A percentile compares a stretch with the other conserved stretches of the same genome.
Conservation (phyloP, 2,113 vertebrate genomes). For the Xiphophorus hellerii region DNA sequence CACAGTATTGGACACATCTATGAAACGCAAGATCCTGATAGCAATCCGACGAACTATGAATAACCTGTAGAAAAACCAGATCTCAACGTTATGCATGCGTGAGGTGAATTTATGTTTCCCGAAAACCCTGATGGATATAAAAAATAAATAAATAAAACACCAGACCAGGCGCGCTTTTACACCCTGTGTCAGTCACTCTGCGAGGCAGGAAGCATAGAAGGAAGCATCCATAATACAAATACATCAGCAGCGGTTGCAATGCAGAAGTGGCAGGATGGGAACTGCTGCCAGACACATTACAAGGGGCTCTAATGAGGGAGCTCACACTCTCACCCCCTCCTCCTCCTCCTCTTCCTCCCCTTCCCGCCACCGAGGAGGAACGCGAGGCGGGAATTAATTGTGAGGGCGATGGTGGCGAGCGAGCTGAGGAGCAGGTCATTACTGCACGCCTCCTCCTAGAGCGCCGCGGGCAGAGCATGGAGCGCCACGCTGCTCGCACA, state of each 20-base stretch:
- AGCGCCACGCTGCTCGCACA: slow-evolving; percentile 79
- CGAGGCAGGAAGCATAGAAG: slow-evolving; percentile 54
- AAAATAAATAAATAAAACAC: slow-evolving; percentile 26
- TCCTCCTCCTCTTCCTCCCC: not conserved
- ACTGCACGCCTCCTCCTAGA: slow-evolving; percentile 80
- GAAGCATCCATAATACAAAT: slow-evolving; percentile 74
- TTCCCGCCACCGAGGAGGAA: slow-evolving; percentile 60
- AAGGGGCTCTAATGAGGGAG: slow-evolving; percentile 79
- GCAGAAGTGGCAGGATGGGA: slow-evolving; percentile 77
- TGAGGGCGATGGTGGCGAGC: slow-evolving; percentile 80
- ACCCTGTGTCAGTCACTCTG: slow-evolving; percentile 64
- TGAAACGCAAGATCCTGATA: slow-evolving; percentile 14
- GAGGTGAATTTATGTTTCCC: slow-evolving; percentile 51
- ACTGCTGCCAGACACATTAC: slow-evolving; percentile 80
- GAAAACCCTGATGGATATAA: slow-evolving; percentile 43
- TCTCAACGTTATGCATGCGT: slow-evolving; percentile 14
- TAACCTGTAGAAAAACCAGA: slow-evolving; percentile 49
- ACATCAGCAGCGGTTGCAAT: slow-evolving; percentile 70
- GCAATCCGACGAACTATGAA: slow-evolving; percentile 32
- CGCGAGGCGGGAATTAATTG: slow-evolving; percentile 81
- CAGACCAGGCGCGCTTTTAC: slow-evolving; percentile 48
- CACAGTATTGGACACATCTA: slow-evolving; percentile 29
- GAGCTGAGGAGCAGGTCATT: slow-evolving; percentile 82
- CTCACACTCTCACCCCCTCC: slow-evolving; percentile 51
- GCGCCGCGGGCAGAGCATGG: slow-evolving; percentile 78